Evolutionary conservation across 1,140 invertebrate species (phyloP), one percentile per base, ranked within the genome.

Genomic region (Holcopasites calliopsidis): DNA sequence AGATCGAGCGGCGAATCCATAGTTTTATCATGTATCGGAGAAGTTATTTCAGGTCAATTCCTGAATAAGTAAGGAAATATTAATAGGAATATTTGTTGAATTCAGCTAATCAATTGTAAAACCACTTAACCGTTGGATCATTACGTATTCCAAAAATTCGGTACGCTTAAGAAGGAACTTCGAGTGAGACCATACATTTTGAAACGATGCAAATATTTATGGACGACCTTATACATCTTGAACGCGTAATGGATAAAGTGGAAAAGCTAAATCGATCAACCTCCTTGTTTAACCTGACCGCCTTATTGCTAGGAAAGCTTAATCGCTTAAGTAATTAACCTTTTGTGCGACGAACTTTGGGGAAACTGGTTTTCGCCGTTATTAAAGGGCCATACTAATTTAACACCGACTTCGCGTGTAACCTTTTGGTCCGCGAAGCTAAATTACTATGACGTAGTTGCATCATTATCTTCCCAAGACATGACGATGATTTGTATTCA

Each of bases 271-370:
- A 74, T 66, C 61, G 71, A 74, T 74, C 71, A 44, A 42, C 50
- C 60, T 18, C 35, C 38, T 55, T 55, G 50, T 54, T 74, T 66
- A 74, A 74, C 38, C 40, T 11, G 13, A 7, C 31, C 50, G 18
- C 50, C 40, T 66, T 74, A 66, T 74, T 74, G 50, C 65, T 49
- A 26, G 38, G 38, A 61, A 26, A 26, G 61, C 62, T 66, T 66
- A 66, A 66, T 74, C 71, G 31, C 61, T 62, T 21, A 16, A 74
- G 61, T 74, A 55, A 74, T 74, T 74, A 74, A 74, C 62, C 50
- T 52, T 55, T 66, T 66, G 28, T 54, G 50, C 38, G 18, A 26
- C 21, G 7, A 74, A 74, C 62, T 66, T 74, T 35, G 11, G 16
- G 2, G 50, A 55, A 55, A 35, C 50, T n/a, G 28, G 16, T 65